Evolutionary conservation across 2,797 vertebrate species (phyloP), one percentile per base, ranked within the genome.

Genomic region (Miichthys miiuy): DNA sequence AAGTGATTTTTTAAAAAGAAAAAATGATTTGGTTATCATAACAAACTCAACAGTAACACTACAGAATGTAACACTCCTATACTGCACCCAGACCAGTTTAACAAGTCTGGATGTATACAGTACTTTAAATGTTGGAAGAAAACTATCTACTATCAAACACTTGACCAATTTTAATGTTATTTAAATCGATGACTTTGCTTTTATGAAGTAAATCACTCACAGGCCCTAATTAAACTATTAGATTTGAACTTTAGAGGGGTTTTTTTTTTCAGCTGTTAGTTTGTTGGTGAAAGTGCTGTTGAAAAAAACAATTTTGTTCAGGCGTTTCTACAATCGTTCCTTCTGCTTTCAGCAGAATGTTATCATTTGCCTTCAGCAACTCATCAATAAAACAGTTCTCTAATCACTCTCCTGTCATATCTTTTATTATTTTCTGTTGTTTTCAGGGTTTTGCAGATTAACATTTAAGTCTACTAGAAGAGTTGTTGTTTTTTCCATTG

Each of bases 321-420:
- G 92, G 94, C 95, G 90, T 95, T 93, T 88, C 88, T 92, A 94
- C 94, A 95, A 95, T 95, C 94, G 77, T 91, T 93, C 84, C 87
- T 87, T 92, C 94, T 94, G 93, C 93, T 91, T 90, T 89, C 66
- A 84, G 93, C 94, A 93, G 93, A 92, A 88, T 87, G 77, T 94
- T 93, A 89, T 93, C 57, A 65, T 94, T 94, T 93, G 87, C 94
- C 91, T 94, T 94, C 89, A 92, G 88, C 89, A 92, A 92, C 86
- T 91, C 89, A 88, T 93, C 91, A 96, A 95, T 95, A 95, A 95
- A 94, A 86, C 81, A 54, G 67, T 91, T 93, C 83, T 91, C 55
- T 83, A 75, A 88, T 89, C 66, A 72, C 5, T 82, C 57, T 42
- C 23, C 62, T 88, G 62, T 88, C 58, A 41, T 88, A 23, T 41